phyloP scores from a whole-genome alignment of 2,797 vertebrate species.

The Alexandromys oeconomus region DNA sequence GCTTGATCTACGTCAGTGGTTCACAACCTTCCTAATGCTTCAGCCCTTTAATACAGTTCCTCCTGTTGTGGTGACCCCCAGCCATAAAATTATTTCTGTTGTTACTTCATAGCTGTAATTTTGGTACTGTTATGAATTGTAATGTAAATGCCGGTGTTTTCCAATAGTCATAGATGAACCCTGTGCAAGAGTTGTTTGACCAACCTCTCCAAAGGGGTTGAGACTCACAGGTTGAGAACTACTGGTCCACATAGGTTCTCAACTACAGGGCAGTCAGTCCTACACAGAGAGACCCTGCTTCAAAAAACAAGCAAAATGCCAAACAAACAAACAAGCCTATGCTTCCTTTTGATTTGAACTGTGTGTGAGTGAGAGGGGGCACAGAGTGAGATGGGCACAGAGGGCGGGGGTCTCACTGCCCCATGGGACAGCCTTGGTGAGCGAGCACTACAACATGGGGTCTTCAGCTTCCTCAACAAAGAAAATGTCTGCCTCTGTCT shows the following conservation, averaged over 20 bases:
- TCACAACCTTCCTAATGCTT: not conserved
- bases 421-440: not conserved
- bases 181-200: not conserved
- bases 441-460: not conserved
- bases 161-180: not conserved
- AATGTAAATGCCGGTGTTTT: not conserved
- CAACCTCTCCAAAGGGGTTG: not conserved
- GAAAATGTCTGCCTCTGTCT: not conserved
- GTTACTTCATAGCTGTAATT: not conserved
- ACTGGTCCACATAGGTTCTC: not conserved
- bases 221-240: not conserved
- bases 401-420: not conserved
- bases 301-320: not conserved
- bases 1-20: not conserved
- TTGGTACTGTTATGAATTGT: not conserved
- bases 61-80: not conserved
- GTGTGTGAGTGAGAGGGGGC: not conserved
- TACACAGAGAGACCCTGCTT: not conserved
- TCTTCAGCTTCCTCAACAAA: not conserved
- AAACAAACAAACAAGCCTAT: not conserved
- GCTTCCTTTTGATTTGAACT: slow-evolving; percentile 26
- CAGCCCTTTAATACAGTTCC: not conserved
- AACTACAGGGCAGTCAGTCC: not conserved
- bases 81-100: not conserved
- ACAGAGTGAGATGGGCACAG: not conserved